These are phyloP conservation scores for Aegotheles bennettii DNA, from an alignment of 2,113 vertebrate genomes.

Conservation along the genomic window DNA sequence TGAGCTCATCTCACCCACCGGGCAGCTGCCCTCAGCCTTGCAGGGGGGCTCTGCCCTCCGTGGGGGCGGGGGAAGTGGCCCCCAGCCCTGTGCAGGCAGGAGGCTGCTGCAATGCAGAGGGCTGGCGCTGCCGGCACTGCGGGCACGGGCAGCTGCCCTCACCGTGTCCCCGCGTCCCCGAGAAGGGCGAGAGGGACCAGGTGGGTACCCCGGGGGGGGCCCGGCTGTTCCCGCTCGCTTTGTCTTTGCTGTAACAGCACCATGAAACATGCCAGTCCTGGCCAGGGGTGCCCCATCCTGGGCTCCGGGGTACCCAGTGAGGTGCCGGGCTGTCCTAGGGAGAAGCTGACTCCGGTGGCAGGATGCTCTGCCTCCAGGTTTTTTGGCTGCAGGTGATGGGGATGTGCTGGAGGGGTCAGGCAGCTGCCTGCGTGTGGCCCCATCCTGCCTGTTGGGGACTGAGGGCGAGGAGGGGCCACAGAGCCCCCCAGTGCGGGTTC, in stretches of 20 bases:
- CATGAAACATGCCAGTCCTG: not conserved
- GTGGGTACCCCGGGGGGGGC: fast-evolving
- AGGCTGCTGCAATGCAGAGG: constrained; percentile 60
- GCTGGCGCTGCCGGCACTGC: not conserved
- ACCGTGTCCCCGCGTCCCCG: not conserved
- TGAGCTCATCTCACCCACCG: not conserved
- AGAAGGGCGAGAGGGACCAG: not conserved
- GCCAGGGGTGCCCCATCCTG: not conserved
- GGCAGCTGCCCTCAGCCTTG: not conserved
- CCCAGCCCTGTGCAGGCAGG: not conserved
- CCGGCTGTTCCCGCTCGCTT: not conserved
- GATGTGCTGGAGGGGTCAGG: not conserved
- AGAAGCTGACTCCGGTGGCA: fast-evolving
- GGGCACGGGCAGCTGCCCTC: not conserved
- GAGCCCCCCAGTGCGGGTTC: not conserved
- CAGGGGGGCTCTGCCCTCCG: not conserved
- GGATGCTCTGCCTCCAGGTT: not conserved
- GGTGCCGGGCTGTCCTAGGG: not conserved
- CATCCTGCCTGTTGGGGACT: not conserved
- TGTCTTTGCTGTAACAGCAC: not conserved
- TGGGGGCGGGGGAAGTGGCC: fast-evolving
- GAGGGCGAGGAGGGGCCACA: not conserved
- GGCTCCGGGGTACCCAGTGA: not conserved
- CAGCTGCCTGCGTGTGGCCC: not conserved
- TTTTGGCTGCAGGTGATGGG: not conserved